Percentiles rank a stretch among this genome's conserved stretches.
Conservation (phyloP, 2,797 vertebrate genomes). For the Orestias chungarensis region DNA sequence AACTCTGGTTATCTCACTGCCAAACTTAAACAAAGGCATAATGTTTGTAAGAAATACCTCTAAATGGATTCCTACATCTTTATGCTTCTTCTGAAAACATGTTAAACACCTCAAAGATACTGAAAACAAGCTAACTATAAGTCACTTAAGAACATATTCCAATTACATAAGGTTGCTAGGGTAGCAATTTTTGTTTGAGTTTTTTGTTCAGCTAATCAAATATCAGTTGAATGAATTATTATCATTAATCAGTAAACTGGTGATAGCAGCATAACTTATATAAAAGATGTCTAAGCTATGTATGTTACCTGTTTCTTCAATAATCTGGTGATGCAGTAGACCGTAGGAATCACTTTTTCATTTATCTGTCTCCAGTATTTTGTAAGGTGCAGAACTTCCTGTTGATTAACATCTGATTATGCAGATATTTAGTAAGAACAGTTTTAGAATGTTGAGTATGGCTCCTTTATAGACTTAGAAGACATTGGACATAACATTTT, state of each 20-base stretch:
- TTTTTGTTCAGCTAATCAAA: background rate
- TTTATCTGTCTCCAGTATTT: too few species aligned
- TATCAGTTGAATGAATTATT: too few species aligned
- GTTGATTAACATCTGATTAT: too few species aligned
- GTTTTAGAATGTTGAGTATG: too few species aligned
- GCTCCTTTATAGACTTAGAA: background rate
- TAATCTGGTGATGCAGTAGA: background rate
- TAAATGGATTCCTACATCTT: background rate
- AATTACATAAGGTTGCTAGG: background rate
- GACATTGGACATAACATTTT: background rate
- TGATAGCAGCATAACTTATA: background rate
- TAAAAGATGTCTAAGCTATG: background rate
- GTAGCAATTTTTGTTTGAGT: background rate
- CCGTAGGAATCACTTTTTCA: too few species aligned
- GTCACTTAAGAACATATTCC: background rate
- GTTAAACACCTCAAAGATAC: background rate
- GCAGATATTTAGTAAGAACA: too few species aligned
- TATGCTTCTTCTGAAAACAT: background rate
- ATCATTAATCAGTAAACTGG: background rate
- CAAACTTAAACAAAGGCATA: background rate
- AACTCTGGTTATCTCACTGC: background rate
- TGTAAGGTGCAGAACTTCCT: too few species aligned
- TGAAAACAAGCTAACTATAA: background rate
- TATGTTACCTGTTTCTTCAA: background rate
- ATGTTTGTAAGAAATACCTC: background rate